Conservation (phyloP, 2,888 invertebrate genomes). For the Meteorus colon region DNA sequence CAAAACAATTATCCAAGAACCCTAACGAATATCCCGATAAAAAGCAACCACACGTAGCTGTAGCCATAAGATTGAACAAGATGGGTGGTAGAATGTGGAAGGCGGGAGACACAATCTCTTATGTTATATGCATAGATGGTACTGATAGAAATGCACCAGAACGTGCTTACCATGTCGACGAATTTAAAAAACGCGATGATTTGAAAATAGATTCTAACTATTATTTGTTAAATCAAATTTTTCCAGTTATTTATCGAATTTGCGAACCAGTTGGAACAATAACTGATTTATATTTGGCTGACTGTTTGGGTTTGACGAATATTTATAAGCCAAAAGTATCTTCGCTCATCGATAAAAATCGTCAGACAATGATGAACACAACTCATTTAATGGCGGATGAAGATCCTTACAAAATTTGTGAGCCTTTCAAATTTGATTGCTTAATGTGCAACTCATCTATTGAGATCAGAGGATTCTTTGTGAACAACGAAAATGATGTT, state of each 20-base stretch:
- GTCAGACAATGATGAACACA: conserved; percentile 62
- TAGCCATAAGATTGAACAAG: conserved; percentile 90
- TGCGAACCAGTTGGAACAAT: conserved; percentile 97
- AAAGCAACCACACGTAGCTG: conserved; percentile 90
- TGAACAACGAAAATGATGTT: conserved; percentile 67
- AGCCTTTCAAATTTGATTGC: conserved; percentile 80
- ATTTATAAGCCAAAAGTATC: conserved; percentile 64
- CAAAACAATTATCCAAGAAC: conserved; percentile 95
- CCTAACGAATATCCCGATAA: conserved; percentile 94
- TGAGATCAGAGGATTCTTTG: conserved; percentile 71
- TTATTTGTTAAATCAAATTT: conserved; percentile 95
- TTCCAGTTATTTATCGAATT: conserved; percentile 95
- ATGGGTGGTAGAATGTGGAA: conserved; percentile 87
- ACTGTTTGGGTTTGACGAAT: conserved; percentile 56
- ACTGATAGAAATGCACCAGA: conserved; percentile 87
- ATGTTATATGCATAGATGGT: conserved; percentile 93
- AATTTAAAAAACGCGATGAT: conserved; percentile 82
- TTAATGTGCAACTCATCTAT: conserved; percentile 74
- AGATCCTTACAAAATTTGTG: conserved; percentile 76
- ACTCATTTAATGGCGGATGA: conserved; percentile 62
- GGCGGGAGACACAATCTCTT: conserved; percentile 96
- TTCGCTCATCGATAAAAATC: conserved; percentile 57
- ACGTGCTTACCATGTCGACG: conserved; percentile 95
- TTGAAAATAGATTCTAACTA: conserved; percentile 90
- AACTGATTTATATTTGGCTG: conserved; percentile 91